Base-by-base conservation (phyloP, 2,113 vertebrate species). In the Chrysemys picta region DNA sequence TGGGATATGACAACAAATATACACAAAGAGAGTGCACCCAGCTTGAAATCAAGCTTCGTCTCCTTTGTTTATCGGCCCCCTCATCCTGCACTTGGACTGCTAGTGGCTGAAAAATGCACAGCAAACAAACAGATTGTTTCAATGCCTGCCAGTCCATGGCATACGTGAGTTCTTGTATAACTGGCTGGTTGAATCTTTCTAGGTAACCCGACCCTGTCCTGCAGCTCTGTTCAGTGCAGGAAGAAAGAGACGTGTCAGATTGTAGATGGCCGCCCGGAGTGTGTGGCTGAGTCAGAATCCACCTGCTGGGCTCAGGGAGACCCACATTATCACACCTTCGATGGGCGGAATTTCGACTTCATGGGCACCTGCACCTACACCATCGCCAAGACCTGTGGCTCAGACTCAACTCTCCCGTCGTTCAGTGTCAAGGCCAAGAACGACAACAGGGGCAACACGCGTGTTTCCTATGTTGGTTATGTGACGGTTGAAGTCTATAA, bases 401-500 rank as follows among this genome's bases (percentile, higher is more conserved):
- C 45, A 5, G 76, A 62, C 45, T 16, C 47, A 8, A 27, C 72
- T 16, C 72, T 90, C 52, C 86, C 78, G 8, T 17, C 59, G 16
- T 82, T 97, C 87, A 91, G 49, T 27, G 54, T 97, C 8, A 7
- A 80, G 5, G 76, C 92, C 72, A 75, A 96, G 87, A 97, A 96
- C 83, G 98, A 98, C 84, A 98, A 98, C 94, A 92, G 97, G 65
- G 98, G 87, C 38, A 94, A 80, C 53, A 84, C 59, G 9, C 95
- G 89, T 50, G 98, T 98, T 54, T 98, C 98, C 1, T 98, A 96
- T 72, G 96, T 98, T 42, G 89, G 45, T 35, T 29, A 94, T 62
- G 98, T 98, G 47, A 97, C 80, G 4, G 89, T 98, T n/a, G 96
- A 97, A 29, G 97, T 98, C 57, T 97, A 97, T n/a, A 96, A 91